Conservation (phyloP, 1,140 invertebrate species). For the Drosophila seguyi region DNA sequence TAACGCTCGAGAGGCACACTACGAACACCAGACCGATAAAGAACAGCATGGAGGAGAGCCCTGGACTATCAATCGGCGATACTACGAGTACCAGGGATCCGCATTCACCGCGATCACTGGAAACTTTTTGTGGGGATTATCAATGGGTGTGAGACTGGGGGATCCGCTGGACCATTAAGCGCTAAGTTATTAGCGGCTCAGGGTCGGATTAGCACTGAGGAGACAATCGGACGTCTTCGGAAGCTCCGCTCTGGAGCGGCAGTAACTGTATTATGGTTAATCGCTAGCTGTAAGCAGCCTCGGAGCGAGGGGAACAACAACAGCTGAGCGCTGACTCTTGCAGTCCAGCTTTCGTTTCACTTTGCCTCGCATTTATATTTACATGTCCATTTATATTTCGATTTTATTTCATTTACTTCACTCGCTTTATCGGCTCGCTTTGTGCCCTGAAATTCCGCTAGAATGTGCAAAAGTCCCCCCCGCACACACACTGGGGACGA, state of each 20-base stretch:
- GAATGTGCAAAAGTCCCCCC: constrained; percentile 13
- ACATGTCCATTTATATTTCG: constrained; percentile 21
- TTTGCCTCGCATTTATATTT: constrained; percentile 32
- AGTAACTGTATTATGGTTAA: constrained; percentile 29
- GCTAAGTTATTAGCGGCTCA: constrained; percentile 13
- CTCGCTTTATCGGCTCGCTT: constrained; percentile 63
- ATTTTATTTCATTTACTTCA: constrained; percentile 54
- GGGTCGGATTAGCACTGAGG: constrained; percentile 33
- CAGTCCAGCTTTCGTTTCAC: constrained; percentile 29
- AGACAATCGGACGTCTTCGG: constrained; percentile 6
- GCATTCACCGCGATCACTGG: constrained; percentile 15
- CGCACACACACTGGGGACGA: background rate
- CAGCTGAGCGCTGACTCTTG: constrained; percentile 22
- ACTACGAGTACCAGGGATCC: constrained; percentile 12
- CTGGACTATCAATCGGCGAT: constrained; percentile 10
- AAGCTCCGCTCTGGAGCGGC: constrained; percentile 11
- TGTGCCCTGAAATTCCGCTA: constrained; percentile 27
- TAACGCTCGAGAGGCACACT: constrained; percentile 49
- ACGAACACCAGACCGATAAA: constrained; percentile 42
- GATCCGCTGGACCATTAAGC: background rate
- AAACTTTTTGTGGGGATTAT: constrained; percentile 3
- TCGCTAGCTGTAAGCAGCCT: constrained; percentile 7
- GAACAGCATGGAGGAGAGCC: constrained; percentile 43
- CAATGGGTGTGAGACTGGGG: background rate
- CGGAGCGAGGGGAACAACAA: constrained; percentile 10